A percentile compares a stretch with the other conserved stretches of the same genome.
Conservation (phyloP, 2,797 vertebrate species). For the Telmatherina bonti region DNA sequence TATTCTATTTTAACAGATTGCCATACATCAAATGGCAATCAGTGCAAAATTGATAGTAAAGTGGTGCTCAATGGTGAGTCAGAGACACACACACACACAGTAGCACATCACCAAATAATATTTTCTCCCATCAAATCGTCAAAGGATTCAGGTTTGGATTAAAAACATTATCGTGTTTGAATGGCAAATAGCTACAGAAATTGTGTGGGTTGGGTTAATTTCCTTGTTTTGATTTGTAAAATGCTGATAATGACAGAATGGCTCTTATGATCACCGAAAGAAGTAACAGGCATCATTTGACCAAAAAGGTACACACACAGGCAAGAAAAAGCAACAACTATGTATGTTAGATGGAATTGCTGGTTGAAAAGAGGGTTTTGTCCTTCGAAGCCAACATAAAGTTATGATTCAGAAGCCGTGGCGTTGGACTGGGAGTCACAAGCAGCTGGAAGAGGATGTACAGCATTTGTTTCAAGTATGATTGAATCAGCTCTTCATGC, state of each 20-base stretch:
- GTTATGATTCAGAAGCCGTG: neutral
- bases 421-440: neutral
- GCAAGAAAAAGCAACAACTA: neutral
- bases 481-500: conserved; percentile 10
- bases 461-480: neutral
- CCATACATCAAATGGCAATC: neutral
- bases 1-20: conserved; percentile 1
- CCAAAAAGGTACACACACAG: neutral
- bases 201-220: neutral
- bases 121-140: neutral
- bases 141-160: conserved; percentile 3
- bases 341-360: neutral
- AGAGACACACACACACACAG: neutral
- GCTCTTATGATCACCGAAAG: neutral
- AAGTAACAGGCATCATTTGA: neutral
- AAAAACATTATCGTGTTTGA: neutral
- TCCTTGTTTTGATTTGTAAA: neutral
- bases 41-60: conserved; percentile 37
- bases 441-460: conserved; percentile 16
- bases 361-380: neutral
- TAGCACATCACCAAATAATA: neutral
- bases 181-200: neutral
- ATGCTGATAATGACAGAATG: neutral
- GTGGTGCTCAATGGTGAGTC: conserved; percentile 29
- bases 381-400: neutral